Percentiles rank a stretch among this genome's conserved stretches.
These are phyloP conservation scores for Lypha dubia DNA, from an alignment of 2,888 invertebrate species.

Conservation along the genomic window DNA sequence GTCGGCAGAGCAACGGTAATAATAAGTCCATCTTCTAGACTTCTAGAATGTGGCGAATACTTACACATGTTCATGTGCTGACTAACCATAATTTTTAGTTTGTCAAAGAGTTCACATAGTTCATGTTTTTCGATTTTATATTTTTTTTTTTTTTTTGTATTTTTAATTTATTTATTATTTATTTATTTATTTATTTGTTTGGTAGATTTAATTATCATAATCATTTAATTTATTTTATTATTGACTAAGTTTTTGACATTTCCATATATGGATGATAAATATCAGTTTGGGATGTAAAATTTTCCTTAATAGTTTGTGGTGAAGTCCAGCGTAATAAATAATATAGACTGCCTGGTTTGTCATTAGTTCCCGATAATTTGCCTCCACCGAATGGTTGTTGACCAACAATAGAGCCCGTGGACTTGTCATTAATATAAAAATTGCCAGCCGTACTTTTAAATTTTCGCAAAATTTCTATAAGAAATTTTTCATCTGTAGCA, in stretches of 20 bases:
- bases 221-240: no score
- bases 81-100: no score
- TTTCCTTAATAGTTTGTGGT: constrained; percentile 96
- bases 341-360: constrained; percentile 98
- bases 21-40: no score
- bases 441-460: constrained; percentile 96
- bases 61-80: no score
- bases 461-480: constrained; percentile 88
- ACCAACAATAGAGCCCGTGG: constrained; percentile 98
- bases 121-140: no score
- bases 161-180: no score
- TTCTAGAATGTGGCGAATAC: no score
- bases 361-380: constrained; percentile 97
- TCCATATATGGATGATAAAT: constrained; percentile 91
- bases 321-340: constrained; percentile 96
- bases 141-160: no score
- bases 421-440: constrained; percentile 98
- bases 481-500: constrained; percentile 90
- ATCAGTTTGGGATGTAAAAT: constrained; percentile 90
- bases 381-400: constrained; percentile 99
- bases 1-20: no score
- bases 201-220: no score
- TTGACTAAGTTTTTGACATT: not conserved
- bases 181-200: no score
- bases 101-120: no score